These are phyloP conservation scores for Sterna hirundo DNA, from an alignment of 2,113 vertebrate genomes.

Conservation along the genomic window DNA sequence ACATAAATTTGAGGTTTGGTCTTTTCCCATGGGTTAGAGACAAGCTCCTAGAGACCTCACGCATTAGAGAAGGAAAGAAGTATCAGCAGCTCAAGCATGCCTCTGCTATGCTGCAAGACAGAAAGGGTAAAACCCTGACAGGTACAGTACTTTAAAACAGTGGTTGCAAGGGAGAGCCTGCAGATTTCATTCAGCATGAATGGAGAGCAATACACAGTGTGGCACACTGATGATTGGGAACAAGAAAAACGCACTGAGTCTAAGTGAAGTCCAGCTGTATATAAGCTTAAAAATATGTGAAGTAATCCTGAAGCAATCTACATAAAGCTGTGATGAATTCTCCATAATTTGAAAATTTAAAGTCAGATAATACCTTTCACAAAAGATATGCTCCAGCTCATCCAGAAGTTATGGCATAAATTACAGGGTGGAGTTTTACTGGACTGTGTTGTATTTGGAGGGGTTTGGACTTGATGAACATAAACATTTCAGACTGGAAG, in stretches of 20 bases:
- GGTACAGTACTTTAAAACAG: neutral
- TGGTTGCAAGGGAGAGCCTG: neutral
- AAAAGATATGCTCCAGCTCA: neutral
- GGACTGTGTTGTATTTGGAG: neutral
- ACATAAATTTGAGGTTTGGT: neutral
- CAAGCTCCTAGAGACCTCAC: neutral
- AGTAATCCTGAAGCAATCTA: neutral
- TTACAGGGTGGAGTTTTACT: slow-evolving; percentile 12
- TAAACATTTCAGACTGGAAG: slow-evolving; percentile 5
- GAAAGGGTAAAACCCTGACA: neutral
- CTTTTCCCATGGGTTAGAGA: neutral
- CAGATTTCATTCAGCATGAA: neutral
- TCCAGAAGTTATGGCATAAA: neutral
- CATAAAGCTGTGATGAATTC: neutral
- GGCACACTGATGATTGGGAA: neutral
- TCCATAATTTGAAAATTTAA: neutral
- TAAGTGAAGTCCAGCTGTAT: neutral
- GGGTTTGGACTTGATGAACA: neutral
- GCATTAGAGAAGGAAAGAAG: neutral
- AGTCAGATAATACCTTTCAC: neutral
- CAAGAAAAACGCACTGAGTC: neutral
- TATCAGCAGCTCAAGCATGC: neutral
- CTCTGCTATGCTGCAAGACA: neutral
- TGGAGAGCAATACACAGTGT: neutral
- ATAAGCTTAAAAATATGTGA: neutral